These are phyloP conservation scores for Sitophilus oryzae DNA, from an alignment of 1,140 invertebrate genomes.

Conservation along the genomic window DNA sequence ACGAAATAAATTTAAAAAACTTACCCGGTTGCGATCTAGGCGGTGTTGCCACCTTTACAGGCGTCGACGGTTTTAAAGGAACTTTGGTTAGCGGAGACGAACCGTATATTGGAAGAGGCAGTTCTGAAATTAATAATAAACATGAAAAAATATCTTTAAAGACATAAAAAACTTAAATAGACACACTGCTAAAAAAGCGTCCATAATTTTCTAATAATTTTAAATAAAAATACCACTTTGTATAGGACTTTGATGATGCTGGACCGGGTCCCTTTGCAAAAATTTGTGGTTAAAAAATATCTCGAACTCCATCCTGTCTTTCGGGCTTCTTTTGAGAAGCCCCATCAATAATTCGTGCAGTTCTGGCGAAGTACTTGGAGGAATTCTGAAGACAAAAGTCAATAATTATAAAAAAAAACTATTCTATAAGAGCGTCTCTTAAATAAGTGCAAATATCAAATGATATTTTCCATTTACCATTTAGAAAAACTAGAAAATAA, in stretches of 20 bases:
- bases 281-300: slow-evolving; percentile 91
- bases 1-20: slow-evolving; percentile 6
- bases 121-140: slow-evolving; percentile 29
- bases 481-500: too few species aligned
- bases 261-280: slow-evolving; percentile 61
- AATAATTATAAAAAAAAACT: too few species aligned
- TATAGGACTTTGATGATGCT: slow-evolving; percentile 40
- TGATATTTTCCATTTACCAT: too few species aligned
- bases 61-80: slow-evolving; percentile 30
- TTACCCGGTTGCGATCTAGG: slow-evolving; percentile 35
- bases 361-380: slow-evolving; percentile 83
- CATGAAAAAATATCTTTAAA: slow-evolving; percentile 2
- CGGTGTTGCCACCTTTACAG: slow-evolving; percentile 29
- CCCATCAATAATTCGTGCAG: slow-evolving; percentile 81
- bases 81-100: slow-evolving; percentile 29
- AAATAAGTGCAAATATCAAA: too few species aligned
- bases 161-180: not conserved
- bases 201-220: not conserved
- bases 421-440: too few species aligned
- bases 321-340: slow-evolving; percentile 85
- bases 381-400: slow-evolving; percentile 84
- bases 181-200: not conserved
- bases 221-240: slow-evolving; percentile 35
- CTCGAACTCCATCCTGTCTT: slow-evolving; percentile 93
- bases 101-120: slow-evolving; percentile 34